Conservation (phyloP, 2,888 invertebrate genomes). For the Resseliella maxima region DNA sequence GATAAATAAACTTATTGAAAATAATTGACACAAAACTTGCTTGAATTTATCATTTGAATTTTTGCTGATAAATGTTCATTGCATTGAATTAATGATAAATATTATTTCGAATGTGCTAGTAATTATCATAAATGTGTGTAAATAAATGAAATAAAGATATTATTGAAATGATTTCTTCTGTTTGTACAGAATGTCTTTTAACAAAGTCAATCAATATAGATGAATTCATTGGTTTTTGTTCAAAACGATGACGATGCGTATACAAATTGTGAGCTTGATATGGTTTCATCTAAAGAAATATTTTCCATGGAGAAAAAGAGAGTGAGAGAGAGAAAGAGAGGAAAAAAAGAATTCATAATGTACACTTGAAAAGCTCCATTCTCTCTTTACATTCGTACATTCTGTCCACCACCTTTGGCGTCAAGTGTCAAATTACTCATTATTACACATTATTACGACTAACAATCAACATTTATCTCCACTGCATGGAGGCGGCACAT, state of each 20-base stretch:
- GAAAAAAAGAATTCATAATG: not conserved
- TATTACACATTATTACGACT: constrained; percentile 7
- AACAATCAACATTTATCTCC: not conserved
- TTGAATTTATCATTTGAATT: too few relatives aligned
- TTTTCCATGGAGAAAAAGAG: not conserved
- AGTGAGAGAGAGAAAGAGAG: not conserved
- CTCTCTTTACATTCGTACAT: not conserved
- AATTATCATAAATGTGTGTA: too few relatives aligned
- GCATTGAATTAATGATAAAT: too few relatives aligned
- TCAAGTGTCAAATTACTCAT: constrained; percentile 12
- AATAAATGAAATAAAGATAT: too few relatives aligned
- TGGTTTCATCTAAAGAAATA: not conserved
- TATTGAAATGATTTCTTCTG: too few relatives aligned
- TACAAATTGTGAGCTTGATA: not conserved
- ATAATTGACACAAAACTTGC: too few relatives aligned
- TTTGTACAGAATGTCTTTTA: too few relatives aligned
- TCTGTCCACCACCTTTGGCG: not conserved
- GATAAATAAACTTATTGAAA: too few relatives aligned
- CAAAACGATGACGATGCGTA: not conserved
- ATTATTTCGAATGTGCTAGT: too few relatives aligned
- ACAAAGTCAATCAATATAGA: constrained; percentile 1
- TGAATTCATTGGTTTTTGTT: not conserved
- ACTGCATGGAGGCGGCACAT: not conserved
- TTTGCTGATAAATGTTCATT: too few relatives aligned
- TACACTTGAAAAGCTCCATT: not conserved